Base-by-base conservation (phyloP, 2,888 invertebrate genomes). In the Slavum lentiscoides region DNA sequence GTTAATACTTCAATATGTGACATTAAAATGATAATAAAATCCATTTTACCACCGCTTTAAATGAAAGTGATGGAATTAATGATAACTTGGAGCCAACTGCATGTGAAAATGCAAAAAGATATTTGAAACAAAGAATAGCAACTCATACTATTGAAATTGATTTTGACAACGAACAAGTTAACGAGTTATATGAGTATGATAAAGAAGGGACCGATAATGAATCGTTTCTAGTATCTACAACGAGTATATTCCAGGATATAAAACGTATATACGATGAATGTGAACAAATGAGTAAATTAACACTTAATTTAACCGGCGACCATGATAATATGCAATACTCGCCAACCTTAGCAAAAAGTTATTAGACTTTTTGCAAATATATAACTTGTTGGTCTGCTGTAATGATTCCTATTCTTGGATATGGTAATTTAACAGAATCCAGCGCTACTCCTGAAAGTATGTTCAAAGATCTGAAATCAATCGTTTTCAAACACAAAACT, bases 341-440 rank as follows among this genome's bases (percentile, higher is more conserved):
- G 9, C 37, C 64, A 8, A 49, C 53, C 17, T 13, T 74, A 53
- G 74, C 74, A 59, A 62, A 62, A 74, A 64, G 15, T 11, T 74
- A 17, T 37, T 62, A 43, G 30, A 75, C 13, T 67, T 75, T 39
- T 66, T n/a, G 53, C 53, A 75, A 58, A 67, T 37, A 64, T 5
- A 49, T 76, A 37, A 64, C 75, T 53, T 66, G 64, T 55, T 76
- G 75, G 67, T 76, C 75, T 39, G 39, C 39, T 39, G 39, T 39
- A 6, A 39, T 39, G 39, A 7, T 39, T 7, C 39, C 39, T 6
- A 76, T 76, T 68, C 67, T 66, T 19, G 66, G 37, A 67, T 76
- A 76, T 53, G 58, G 68, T 30, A 55, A 49, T 55, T 11, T 55
- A 67, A 76, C 75, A 19, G 66, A 53, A 43, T 53, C 66, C 30